Evolutionary conservation across 2,113 vertebrate species (phyloP).

Genomic region (Arenaria interpres): DNA sequence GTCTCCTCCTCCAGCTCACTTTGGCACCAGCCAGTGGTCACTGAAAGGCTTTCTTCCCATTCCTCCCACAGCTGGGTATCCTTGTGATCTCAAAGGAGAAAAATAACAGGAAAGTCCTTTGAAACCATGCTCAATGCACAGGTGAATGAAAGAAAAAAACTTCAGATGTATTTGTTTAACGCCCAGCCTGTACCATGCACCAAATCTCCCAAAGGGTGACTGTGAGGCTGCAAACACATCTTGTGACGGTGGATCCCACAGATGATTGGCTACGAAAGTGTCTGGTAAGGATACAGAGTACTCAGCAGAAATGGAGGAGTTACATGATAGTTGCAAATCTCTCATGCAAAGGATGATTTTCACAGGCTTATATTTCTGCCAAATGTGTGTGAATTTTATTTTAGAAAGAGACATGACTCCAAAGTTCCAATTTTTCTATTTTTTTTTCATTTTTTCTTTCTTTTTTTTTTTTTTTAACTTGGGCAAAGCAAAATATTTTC

Average conservation of each 20-base stretch:
- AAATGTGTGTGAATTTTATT: not conserved
- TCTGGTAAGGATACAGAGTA: not conserved
- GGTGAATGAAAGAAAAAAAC: too few relatives aligned
- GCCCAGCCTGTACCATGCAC: too few relatives aligned
- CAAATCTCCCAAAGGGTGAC: not conserved
- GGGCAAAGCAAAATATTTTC: not conserved
- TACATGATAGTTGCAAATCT: not conserved
- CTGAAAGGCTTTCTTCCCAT: not conserved
- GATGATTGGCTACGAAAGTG: not conserved
- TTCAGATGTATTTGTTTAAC: not conserved
- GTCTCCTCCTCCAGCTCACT: not conserved
- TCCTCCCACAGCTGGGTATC: not conserved
- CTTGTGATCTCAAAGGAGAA: not conserved
- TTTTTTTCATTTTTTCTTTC: not conserved
- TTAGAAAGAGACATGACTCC: not conserved
- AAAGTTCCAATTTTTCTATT: not conserved
- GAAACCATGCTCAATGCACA: too few relatives aligned
- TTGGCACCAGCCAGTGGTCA: not conserved
- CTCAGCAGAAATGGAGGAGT: not conserved
- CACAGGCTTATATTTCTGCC: not conserved
- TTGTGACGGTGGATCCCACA: not conserved
- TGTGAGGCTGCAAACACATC: rapidly evolving
- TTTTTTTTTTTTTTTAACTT: not conserved
- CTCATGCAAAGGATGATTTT: not conserved
- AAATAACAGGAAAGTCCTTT: not conserved